These are phyloP conservation scores for Syngnathus scovelli DNA, from an alignment of 2,113 vertebrate genomes.

Conservation along the genomic window DNA sequence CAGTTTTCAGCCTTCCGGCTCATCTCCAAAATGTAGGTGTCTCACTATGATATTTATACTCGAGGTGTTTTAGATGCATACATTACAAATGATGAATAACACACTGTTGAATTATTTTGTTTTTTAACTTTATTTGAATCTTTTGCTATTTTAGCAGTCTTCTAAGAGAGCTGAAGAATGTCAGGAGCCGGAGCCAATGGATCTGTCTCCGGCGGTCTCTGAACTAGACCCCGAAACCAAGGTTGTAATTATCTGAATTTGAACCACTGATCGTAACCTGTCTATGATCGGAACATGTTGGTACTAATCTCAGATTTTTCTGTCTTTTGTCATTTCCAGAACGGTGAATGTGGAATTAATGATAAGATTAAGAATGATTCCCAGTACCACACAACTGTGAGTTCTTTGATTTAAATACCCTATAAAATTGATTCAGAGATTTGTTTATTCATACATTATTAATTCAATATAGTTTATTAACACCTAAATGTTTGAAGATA, in stretches of 20 bases:
- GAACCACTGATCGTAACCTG: neutral
- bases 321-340: neutral
- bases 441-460: too few relatives aligned
- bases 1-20: slow-evolving; percentile 3
- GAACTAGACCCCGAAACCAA: neutral
- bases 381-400: neutral
- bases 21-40: slow-evolving; percentile 10
- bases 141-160: slow-evolving; percentile 10
- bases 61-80: neutral
- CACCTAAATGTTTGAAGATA: too few relatives aligned
- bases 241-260: neutral
- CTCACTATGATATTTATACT: neutral
- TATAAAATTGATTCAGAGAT: neutral
- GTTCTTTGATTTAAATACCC: neutral
- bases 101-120: neutral
- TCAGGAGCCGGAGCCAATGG: neutral
- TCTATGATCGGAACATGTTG: neutral
- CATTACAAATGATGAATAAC: neutral
- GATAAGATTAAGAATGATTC: neutral
- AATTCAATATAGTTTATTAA: too few relatives aligned
- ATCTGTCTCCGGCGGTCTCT: neutral
- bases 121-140: neutral
- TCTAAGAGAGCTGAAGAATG: slow-evolving; percentile 14
- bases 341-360: neutral
- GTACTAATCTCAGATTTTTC: neutral